Conservation (phyloP, 2,113 vertebrate genomes). For the Nannospalax galili region DNA sequence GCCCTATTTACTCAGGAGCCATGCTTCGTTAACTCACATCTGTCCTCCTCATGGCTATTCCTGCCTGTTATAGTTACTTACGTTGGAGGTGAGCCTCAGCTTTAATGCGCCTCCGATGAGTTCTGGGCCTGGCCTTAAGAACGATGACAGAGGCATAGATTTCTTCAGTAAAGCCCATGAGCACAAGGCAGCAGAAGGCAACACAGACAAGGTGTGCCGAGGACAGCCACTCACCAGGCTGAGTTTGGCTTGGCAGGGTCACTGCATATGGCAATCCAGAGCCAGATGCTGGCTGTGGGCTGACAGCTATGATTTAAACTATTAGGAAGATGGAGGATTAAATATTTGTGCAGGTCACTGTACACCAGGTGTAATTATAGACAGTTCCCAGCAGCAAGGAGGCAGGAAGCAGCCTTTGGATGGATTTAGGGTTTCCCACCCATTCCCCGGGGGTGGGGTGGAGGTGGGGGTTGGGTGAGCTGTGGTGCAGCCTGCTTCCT, state of each 20-base stretch:
- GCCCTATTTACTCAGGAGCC: conserved; percentile 57
- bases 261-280: rapidly evolving
- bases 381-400: conserved; percentile 53
- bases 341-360: conserved; percentile 81
- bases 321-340: conserved; percentile 76
- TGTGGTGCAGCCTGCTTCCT: neutral
- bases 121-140: conserved; percentile 56
- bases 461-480: neutral
- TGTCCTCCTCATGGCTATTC: neutral
- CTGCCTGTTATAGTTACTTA: conserved; percentile 21
- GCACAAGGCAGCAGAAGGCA: conserved; percentile 73
- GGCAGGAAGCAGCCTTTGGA: conserved; percentile 72
- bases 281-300: conserved; percentile 72
- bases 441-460: conserved; percentile 37
- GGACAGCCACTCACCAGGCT: conserved; percentile 75
- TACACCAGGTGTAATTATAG: conserved; percentile 71
- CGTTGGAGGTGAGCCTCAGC: conserved; percentile 70
- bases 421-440: conserved; percentile 68
- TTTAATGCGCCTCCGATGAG: conserved; percentile 63
- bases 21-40: neutral
- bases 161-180: conserved; percentile 68
- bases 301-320: conserved; percentile 76
- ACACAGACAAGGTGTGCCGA: conserved; percentile 73
- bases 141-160: conserved; percentile 75
- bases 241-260: conserved; percentile 77